These are phyloP conservation scores for Agapornis canus DNA, from an alignment of 2,797 vertebrate species.

Conservation along the genomic window DNA sequence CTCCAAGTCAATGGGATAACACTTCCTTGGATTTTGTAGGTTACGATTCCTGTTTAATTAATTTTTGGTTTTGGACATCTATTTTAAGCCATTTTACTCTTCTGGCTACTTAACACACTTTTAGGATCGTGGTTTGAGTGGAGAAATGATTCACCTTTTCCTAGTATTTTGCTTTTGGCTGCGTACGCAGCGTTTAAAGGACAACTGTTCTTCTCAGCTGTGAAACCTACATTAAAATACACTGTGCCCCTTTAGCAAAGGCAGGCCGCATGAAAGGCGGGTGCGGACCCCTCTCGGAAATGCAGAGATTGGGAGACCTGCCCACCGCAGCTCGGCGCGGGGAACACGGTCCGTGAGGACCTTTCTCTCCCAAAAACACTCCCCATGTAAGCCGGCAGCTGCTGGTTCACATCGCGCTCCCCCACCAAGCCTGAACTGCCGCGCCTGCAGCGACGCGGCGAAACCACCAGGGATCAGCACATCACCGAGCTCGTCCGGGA, in stretches of 20 bases:
- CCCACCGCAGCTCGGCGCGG: neutral
- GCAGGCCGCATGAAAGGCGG: neutral
- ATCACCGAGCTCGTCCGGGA: neutral
- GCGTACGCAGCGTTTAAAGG: rapidly evolving
- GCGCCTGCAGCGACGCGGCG: neutral
- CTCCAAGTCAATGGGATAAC: neutral
- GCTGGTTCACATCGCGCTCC: neutral
- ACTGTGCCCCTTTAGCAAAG: rapidly evolving
- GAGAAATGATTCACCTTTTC: neutral
- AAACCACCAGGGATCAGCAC: constrained; percentile 12
- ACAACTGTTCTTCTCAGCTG: neutral
- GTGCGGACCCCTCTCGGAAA: neutral
- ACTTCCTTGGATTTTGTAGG: neutral
- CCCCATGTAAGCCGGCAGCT: neutral
- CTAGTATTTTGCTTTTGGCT: neutral
- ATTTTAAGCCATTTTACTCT: neutral
- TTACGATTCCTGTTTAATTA: neutral
- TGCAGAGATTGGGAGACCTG: rapidly evolving
- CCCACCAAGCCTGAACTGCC: neutral
- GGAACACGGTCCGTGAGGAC: rapidly evolving
- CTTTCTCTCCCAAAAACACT: neutral
- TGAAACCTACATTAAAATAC: neutral
- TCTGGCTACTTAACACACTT: neutral
- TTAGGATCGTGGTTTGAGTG: neutral
- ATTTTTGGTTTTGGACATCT: neutral